Conservation (phyloP, 2,888 invertebrate species). For the Platynereis dumerilii region DNA sequence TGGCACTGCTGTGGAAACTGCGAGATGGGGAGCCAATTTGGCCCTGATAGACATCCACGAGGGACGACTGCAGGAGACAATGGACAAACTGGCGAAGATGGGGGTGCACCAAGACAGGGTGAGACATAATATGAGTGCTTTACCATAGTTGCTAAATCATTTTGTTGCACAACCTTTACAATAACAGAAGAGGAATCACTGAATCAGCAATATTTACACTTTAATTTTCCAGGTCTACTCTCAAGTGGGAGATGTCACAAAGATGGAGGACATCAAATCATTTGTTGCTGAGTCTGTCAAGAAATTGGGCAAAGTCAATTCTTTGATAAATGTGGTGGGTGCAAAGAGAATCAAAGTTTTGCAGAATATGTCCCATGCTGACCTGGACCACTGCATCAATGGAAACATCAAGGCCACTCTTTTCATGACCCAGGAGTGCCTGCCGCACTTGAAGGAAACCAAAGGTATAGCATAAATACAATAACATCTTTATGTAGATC, state of each 20-base stretch:
- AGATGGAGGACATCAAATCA: not conserved
- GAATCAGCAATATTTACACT: too few relatives aligned
- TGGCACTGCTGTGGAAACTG: constrained; percentile 8
- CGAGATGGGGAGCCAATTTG: constrained; percentile 1
- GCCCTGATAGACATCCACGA: constrained; percentile 21
- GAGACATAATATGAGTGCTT: too few relatives aligned
- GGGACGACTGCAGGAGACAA: constrained; percentile 8
- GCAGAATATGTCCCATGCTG: not conserved
- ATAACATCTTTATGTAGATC: not conserved
- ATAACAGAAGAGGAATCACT: too few relatives aligned
- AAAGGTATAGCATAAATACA: constrained; percentile 7
- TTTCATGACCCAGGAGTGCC: constrained; percentile 14
- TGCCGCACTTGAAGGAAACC: constrained; percentile 9
- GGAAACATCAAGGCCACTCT: constrained; percentile 17
- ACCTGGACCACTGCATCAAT: constrained; percentile 11
- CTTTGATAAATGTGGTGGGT: constrained; percentile 12
- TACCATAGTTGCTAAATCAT: too few relatives aligned
- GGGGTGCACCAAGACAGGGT: not conserved
- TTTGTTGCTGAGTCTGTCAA: not conserved
- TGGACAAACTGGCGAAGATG: not conserved
- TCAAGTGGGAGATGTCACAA: constrained; percentile 8
- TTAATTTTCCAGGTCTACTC: not conserved
- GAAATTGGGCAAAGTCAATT: constrained; percentile 2
- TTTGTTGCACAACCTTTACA: too few relatives aligned
- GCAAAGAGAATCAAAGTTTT: constrained; percentile 8